Evolutionary conservation across 2,888 invertebrate species (phyloP), one percentile per base, ranked within the genome.

Genomic region (Cenopis cana): DNA sequence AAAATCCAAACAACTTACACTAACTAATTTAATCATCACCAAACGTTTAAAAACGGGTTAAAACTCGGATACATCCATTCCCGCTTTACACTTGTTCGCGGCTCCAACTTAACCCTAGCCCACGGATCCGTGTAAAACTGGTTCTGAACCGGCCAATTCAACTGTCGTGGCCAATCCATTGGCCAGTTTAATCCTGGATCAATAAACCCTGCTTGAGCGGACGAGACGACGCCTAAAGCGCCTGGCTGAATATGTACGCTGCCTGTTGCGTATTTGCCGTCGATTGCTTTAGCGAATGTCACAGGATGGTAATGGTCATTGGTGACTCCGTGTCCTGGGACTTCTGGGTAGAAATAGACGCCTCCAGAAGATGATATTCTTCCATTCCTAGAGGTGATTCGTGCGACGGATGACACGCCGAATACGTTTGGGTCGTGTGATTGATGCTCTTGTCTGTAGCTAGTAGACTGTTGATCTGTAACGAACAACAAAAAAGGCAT

Each of bases 351-450:
- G 46, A 87, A 80, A 62, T 87, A 83, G 9, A 89, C 75, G 9
- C 86, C 87, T 5, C 85, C 83, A 36, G 85, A 73, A 2, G 90
- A 83, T 2, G 89, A 85, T 0, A 87, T 77, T 68, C 87, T 76
- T 1, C 88, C 90, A 36, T 89, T 87, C 49, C 87, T 82, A 18
- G 87, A 84, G 2, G 88, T 78, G 14, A 86, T 76, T 0, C 84
- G 85, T 1, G 88, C 81, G 14, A 89, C 75, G 67, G 88, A 89
- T 9, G 88, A 82, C 0, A 89, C 82, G 2, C 88, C 89, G 10
- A 75, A 74, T 11, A 81, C 73, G 0, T 73, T 78, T 9, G 75
- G 62, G 5, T 52, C 46, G 17, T 60, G 54, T 18, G n/a, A 75
- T 75, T 59, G 76, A 67, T 3, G 74, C 62, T 17, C 74, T 70